Base-by-base conservation (phyloP, 2,888 invertebrate species). In the Cybosia mesomella region DNA sequence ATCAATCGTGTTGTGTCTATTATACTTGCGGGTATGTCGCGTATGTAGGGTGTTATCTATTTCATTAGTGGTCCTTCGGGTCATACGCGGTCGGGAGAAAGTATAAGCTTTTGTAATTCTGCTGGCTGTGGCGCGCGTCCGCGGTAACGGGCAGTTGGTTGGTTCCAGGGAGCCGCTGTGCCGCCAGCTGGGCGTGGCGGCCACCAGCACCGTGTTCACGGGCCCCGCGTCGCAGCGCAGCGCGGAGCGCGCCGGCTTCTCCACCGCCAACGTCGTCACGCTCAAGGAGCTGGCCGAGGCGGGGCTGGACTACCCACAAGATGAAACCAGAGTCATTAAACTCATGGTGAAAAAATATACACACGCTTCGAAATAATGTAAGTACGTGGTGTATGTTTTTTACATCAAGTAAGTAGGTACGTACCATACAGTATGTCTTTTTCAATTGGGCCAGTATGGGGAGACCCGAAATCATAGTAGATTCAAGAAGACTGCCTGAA, bases 181-280 rank as follows among this genome's bases (percentile, higher is more conserved):
- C 68, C 76, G 73, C 2, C 67, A 77, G 0, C 64, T 85, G 13
- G 91, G 91, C 0, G 72, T 93, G 2, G 84, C 80, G 61, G 93
- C 80, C 1, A 88, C 92, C 0, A 82, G 87, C 0, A 92, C 92
- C 2, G 80, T 92, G 0, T 94, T 94, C 83, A 89, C 90, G 0
- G 91, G 91, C 0, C 82, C 87, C 0, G 90, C 89, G 0, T 90
- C 93, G 0, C 93, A 93, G 76, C 89, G 83, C 54, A 80, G 85
- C 0, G 93, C 93, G 0, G 76, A 71, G 0, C 79, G 80, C 0
- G 84, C 84, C 21, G 93, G 92, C 0, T 93, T 91, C 80, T 58
- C 67, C 0, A 86, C 87, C 0, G 80, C 87, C 0, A 76, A 79
- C 0, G 85, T 85, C 0, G 72, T 84, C 0, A 69, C 87, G 2